Percentiles rank a stretch among this genome's conserved stretches.
Evolutionary conservation across 2,797 vertebrate genomes (phyloP).

Genomic region (Anomalospiza imberbis): DNA sequence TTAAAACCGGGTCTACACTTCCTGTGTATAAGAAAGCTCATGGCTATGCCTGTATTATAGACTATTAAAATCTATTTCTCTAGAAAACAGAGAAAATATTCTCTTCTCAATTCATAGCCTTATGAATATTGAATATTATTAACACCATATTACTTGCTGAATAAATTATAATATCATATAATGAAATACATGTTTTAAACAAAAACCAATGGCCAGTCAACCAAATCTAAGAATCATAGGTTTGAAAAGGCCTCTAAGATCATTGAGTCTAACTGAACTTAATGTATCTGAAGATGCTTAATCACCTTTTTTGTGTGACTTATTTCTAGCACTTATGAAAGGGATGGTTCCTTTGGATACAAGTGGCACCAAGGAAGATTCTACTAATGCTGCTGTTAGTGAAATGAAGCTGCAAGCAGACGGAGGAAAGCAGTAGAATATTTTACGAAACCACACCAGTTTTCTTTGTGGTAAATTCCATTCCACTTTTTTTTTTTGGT

Average conservation of each 20-base stretch:
- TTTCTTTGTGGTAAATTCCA: conserved; percentile 34
- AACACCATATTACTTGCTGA: background rate
- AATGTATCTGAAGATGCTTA: background rate
- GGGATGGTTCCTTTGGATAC: conserved; percentile 67
- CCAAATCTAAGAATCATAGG: background rate
- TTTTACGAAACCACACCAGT: conserved; percentile 12
- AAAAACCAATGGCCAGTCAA: background rate
- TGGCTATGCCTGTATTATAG: background rate
- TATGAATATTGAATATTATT: background rate
- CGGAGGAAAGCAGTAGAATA: conserved; percentile 63
- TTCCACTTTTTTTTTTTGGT: background rate
- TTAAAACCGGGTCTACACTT: background rate
- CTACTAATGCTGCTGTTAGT: conserved; percentile 31
- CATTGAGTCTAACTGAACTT: background rate
- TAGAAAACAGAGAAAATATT: background rate
- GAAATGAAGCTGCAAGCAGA: conserved; percentile 61
- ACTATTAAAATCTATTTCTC: background rate
- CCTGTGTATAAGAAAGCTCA: background rate
- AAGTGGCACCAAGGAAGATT: conserved; percentile 62
- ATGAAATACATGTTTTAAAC: background rate
- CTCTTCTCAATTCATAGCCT: background rate
- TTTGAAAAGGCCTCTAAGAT: background rate
- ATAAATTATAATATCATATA: background rate
- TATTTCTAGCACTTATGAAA: conserved; percentile 72
- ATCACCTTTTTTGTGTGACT: conserved; percentile 6